Conservation (phyloP, 2,888 invertebrate genomes). For the Rhodophaea formosa region DNA sequence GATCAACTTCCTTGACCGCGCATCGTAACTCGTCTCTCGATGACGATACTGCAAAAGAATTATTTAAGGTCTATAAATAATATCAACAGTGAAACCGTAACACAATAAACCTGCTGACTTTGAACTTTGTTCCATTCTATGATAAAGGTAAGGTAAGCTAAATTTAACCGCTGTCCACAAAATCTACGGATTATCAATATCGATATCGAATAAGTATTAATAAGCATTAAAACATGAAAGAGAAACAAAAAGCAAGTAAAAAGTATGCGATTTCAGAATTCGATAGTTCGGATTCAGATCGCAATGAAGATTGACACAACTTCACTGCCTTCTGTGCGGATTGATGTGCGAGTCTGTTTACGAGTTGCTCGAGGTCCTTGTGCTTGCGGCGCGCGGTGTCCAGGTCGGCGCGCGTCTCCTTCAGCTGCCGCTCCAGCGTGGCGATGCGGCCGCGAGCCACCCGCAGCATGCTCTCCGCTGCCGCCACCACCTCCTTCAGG, state of each 20-base stretch:
- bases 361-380: slow-evolving; percentile 70
- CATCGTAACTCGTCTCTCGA: slow-evolving; percentile 63
- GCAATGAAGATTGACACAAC: slow-evolving; percentile 47
- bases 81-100: not conserved
- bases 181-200: no score
- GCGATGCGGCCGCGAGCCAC: slow-evolving; percentile 64
- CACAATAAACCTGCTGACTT: not conserved
- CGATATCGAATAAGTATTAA: no score
- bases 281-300: slow-evolving; percentile 29
- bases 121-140: no score
- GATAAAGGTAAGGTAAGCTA: no score
- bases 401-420: slow-evolving; percentile 55
- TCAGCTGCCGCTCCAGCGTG: slow-evolving; percentile 63
- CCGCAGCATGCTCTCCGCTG: slow-evolving; percentile 68
- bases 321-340: slow-evolving; percentile 48
- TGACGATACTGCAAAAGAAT: slow-evolving; percentile 56
- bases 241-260: not conserved
- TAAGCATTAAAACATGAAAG: not conserved
- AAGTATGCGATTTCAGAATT: slow-evolving; percentile 10
- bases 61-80: slow-evolving; percentile 4
- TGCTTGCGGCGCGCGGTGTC: slow-evolving; percentile 59
- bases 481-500: slow-evolving; percentile 59
- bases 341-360: slow-evolving; percentile 49
- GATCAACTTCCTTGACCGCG: slow-evolving; percentile 61
- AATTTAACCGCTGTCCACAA: no score